Evolutionary conservation across 2,113 vertebrate species (phyloP), one percentile per base, ranked within the genome.

Genomic region (Suricata suricatta): DNA sequence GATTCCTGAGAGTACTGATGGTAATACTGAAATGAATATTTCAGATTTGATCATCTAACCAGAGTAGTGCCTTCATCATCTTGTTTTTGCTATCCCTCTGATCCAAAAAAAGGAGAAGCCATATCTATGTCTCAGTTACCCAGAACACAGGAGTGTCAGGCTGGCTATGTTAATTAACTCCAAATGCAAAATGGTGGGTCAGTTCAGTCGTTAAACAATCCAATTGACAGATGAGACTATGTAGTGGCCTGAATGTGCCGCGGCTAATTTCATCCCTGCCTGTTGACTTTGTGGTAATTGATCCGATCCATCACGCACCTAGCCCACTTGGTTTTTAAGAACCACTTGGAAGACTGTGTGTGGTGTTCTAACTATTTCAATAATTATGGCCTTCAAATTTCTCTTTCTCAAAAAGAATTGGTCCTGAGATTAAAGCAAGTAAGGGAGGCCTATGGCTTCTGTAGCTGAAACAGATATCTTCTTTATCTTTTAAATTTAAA

Each of bases 191-290:
- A 85, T 52, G 41, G n/a, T 72, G 38, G 66, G 35, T 91, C 57
- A 72, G 31, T 64, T 91, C 66, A 94, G 41, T 11, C 35, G 84
- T 69, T 57, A 85, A 64, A 69, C 57, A 88, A 89, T 77, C 80
- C 60, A 82, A 63, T 86, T 89, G 79, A 79, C 41, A 98, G 21
- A 93, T 44, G 41, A 86, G 7, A 83, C 14, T 95, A 60, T 63
- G 84, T 15, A 74, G 72, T n/a, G 96, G 5, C 29, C 33, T n/a
- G 52, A 76, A 68, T 85, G 47, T 77, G 23, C 81, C 50, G 33
- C 41, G 77, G 29, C 16, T 63, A 72, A 89, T 86, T 88, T 93
- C 72, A 93, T 86, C 47, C 44, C 68, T 52, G 52, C 52, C 44
- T 63, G 38, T 29, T 85, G 90, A 52, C n/a, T 93, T 90, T 93